Evolutionary conservation across 2,888 invertebrate species (phyloP).

Genomic region (Sarcophaga rosellei): DNA sequence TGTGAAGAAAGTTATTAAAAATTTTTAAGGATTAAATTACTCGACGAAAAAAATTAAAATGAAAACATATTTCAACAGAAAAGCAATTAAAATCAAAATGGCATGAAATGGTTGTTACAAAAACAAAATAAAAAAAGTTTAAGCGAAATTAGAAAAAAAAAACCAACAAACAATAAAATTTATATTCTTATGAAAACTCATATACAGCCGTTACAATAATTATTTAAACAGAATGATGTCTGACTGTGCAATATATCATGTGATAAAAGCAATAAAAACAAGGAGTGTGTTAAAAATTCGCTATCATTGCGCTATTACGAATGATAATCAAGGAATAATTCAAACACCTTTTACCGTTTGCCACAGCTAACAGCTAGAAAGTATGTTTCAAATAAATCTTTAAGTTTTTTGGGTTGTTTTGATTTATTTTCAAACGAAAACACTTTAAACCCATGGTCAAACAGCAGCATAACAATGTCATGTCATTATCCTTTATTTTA

Average conservation of each 20-base stretch:
- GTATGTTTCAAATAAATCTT: neutral
- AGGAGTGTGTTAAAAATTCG: neutral
- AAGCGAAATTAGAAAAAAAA: neutral
- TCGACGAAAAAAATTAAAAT: neutral
- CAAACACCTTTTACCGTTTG: neutral
- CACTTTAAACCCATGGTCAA: constrained; percentile 44
- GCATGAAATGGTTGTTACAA: neutral
- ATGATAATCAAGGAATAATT: too few relatives aligned
- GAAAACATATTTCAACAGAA: neutral
- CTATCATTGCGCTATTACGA: too few relatives aligned
- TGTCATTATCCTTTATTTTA: constrained; percentile 27
- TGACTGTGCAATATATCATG: neutral
- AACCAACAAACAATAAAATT: neutral
- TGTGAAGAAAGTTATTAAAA: too few relatives aligned
- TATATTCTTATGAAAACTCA: neutral
- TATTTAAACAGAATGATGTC: neutral
- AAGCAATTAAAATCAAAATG: neutral
- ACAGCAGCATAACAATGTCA: constrained; percentile 34
- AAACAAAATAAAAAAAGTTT: neutral
- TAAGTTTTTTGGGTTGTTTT: neutral
- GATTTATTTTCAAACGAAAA: neutral
- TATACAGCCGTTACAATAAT: neutral
- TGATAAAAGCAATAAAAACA: neutral
- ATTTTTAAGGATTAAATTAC: too few relatives aligned
- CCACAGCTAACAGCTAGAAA: neutral